Percentiles rank a stretch among this genome's conserved stretches.
These are phyloP conservation scores for Misgurnus anguillicaudatus DNA, from an alignment of 2,113 vertebrate species.

Conservation along the genomic window DNA sequence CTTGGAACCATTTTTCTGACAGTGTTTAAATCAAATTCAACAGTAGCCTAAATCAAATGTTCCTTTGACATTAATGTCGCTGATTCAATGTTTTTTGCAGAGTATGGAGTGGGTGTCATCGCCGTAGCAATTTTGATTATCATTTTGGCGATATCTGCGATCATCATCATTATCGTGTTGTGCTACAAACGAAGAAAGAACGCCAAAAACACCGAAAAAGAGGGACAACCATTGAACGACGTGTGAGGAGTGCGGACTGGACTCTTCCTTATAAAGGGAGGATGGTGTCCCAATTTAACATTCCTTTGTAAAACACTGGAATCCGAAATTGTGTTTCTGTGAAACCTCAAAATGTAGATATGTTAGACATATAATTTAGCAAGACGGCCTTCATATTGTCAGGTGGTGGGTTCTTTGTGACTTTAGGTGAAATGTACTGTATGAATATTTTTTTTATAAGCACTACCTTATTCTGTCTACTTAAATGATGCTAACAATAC, in stretches of 20 bases:
- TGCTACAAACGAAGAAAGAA: slow-evolving; percentile 73
- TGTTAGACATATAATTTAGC: slow-evolving; percentile 38
- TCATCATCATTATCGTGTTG: slow-evolving; percentile 66
- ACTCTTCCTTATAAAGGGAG: slow-evolving; percentile 1
- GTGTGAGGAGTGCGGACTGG: slow-evolving; percentile 49
- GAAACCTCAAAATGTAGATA: slow-evolving; percentile 69
- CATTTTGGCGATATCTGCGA: slow-evolving; percentile 64
- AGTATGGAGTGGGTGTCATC: slow-evolving; percentile 73
- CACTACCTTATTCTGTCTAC: slow-evolving; percentile 46
- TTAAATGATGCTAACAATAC: slow-evolving; percentile 6
- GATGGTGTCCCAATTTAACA: slow-evolving; percentile 18
- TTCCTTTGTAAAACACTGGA: slow-evolving; percentile 62
- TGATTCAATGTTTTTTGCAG: slow-evolving; percentile 56
- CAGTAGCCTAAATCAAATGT: not conserved
- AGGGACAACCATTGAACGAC: slow-evolving; percentile 63
- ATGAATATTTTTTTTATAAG: slow-evolving; percentile 35
- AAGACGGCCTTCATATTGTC: slow-evolving; percentile 31
- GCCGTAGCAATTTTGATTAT: slow-evolving; percentile 65
- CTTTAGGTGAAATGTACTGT: slow-evolving; percentile 41
- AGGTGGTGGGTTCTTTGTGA: slow-evolving; percentile 56
- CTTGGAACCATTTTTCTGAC: too few species aligned
- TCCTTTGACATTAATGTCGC: not conserved
- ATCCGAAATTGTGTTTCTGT: slow-evolving; percentile 73
- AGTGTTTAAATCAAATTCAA: not conserved
- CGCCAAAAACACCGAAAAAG: slow-evolving; percentile 50